Base-by-base conservation (phyloP, 2,888 invertebrate genomes). In the Protophormia terraenovae region DNA sequence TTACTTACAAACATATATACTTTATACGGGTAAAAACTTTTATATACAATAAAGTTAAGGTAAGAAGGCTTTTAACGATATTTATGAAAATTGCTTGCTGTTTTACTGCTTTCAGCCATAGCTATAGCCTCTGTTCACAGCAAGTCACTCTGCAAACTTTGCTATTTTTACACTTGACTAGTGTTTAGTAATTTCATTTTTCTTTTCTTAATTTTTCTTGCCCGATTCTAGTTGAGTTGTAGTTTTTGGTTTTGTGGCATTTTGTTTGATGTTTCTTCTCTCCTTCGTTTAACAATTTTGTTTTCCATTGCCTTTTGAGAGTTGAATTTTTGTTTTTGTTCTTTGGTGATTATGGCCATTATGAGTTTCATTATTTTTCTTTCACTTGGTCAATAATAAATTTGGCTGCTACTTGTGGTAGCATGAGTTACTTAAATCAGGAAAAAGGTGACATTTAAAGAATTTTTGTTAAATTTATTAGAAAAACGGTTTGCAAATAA, bases 81-180 rank as follows among this genome's bases (percentile, higher is more conserved):
- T 41, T 41, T 41, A 41, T 38, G 14, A 38, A 38, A 14, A 22
- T 38, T 27, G 29, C 55, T n/a, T 14, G 10, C 38, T 24, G 38
- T 55, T 55, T 53, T 24, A 12, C n/a, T 58, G 67, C 24, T 4
- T 45, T 12, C 27, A 41, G 41, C 41, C 2, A 41, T 10, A 8
- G 14, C 14, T 14, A n/a, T n/a, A n/a, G n/a, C 8, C 14, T 10
- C 6, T 47, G 4, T 41, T 53, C 67, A 22, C n/a, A 27, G 16
- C 6, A 22, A 19, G 16, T 69, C 8, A 58, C 53, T 27, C 58
- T 81, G 73, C 67, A 38, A 27, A 75, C 80, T 55, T 75, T 66
- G 73, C 73, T 73, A 45, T 47, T 67, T 41, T 66, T 81, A 81
- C 80, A 60, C 73, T 67, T 67, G 58, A 73, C 29, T 81, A 66